Conservation (phyloP, 2,888 invertebrate species). For the Sturmia bella region DNA sequence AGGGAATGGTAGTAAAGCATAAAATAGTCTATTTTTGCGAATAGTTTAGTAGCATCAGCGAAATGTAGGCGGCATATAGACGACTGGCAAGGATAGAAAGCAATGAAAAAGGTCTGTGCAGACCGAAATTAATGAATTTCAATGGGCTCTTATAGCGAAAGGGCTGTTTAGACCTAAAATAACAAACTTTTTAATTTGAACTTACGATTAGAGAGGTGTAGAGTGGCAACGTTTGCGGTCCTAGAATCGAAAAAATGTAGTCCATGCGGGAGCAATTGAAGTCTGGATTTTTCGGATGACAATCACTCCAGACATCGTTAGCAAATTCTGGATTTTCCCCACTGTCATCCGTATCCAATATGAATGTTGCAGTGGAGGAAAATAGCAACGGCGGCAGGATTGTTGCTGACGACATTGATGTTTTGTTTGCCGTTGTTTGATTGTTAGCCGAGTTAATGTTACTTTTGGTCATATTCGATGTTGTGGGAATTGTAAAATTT, state of each 20-base stretch:
- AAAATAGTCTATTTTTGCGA: too few species aligned
- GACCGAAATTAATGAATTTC: too few species aligned
- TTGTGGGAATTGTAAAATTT: slow-evolving; percentile 31
- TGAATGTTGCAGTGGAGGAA: slow-evolving; percentile 12
- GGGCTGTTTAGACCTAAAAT: too few species aligned
- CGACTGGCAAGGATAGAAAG: too few species aligned
- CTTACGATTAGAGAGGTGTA: slow-evolving; percentile 83
- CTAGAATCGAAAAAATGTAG: slow-evolving; percentile 84
- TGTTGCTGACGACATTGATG: too few species aligned
- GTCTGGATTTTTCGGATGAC: slow-evolving; percentile 82
- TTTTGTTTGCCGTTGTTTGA: neutral
- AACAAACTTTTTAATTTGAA: slow-evolving; percentile 33
- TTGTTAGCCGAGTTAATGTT: neutral
- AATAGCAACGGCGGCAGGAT: too few species aligned
- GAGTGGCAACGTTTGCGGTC: slow-evolving; percentile 85
- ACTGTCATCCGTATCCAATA: slow-evolving; percentile 37
- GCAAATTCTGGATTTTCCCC: slow-evolving; percentile 39
- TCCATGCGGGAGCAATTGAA: slow-evolving; percentile 85
- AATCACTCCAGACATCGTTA: slow-evolving; percentile 70
- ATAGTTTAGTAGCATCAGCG: too few species aligned
- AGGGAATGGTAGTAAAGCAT: too few species aligned
- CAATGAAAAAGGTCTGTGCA: too few species aligned
- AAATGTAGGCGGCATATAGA: too few species aligned
- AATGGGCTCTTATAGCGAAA: too few species aligned
- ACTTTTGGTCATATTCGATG: slow-evolving; percentile 9